Evolutionary conservation across 2,888 invertebrate genomes (phyloP), one percentile per base, ranked within the genome.

Genomic region (Apotomis betuletana): DNA sequence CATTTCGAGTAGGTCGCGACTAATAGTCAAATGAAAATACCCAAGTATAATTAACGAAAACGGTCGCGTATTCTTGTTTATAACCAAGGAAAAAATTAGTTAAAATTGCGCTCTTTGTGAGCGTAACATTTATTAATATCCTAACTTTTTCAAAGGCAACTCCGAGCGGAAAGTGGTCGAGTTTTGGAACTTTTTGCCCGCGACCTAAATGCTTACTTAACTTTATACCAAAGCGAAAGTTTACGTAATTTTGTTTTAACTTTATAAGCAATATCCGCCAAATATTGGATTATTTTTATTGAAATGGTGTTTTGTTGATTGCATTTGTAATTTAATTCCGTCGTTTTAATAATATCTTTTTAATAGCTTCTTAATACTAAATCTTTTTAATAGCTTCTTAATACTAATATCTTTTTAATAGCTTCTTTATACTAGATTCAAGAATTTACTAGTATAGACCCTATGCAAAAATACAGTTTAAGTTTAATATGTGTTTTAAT

Each of bases 121-220:
- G n/a, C n/a, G n/a, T n/a, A n/a, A 6, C 8, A 9, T 44, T 55
- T 57, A 67, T 58, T 51, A 51, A 59, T 51, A 58, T 12, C 15
- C 27, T 8, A 36, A 57, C 36, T 46, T 65, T 55, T 27, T 5
- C 36, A 44, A 55, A 64, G 55, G 46, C 44, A 65, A 65, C 27
- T 57, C 5, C 8, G 55, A n/a, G 8, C 9, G 3, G 57, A 55
- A 46, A 57, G 55, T 55, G 55, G 46, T n/a, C 4, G 44, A 12
- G 44, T 54, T 65, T 65, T 36, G 46, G 27, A 65, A 65, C 64
- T 64, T 54, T 64, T 54, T 54, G 55, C 46, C 57, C 46, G n/a
- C 65, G 44, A 44, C 64, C 54, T 44, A 55, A 64, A 64, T 55
- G 55, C 36, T 62, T 69, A 13, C 46, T 55, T 15, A 69, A 69